phyloP scores from a whole-genome alignment of 2,113 vertebrate genomes.

The Pelusios castaneus region DNA sequence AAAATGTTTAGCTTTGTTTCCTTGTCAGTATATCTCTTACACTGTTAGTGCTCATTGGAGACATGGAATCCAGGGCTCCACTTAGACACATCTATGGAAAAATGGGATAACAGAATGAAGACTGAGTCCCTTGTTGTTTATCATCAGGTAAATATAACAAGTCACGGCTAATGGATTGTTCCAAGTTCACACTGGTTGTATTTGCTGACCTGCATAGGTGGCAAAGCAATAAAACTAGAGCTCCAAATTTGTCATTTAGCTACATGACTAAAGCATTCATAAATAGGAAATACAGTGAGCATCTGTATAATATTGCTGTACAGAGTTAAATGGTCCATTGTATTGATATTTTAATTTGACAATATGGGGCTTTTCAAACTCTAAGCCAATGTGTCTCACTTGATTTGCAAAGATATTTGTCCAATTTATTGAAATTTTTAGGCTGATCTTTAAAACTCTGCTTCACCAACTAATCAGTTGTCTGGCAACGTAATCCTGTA shows the following conservation, averaged over 20 bases:
- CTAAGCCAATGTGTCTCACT: background rate
- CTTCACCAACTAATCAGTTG: background rate
- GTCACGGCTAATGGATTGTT: background rate
- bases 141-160: background rate
- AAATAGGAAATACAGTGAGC: background rate
- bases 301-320: background rate
- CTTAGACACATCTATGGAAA: background rate
- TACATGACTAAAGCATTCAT: background rate
- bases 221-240: background rate
- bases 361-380: background rate
- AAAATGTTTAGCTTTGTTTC: no score
- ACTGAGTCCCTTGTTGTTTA: background rate
- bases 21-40: no score
- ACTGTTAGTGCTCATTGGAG: background rate
- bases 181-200: background rate
- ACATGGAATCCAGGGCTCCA: background rate
- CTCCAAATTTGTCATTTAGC: background rate
- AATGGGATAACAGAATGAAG: background rate
- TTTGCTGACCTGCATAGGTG: background rate
- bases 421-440: background rate
- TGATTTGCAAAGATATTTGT: background rate
- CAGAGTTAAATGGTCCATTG: background rate
- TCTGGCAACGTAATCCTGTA: background rate
- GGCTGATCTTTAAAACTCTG: background rate
- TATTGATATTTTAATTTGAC: background rate